Evolutionary conservation across 2,113 vertebrate genomes (phyloP).

Genomic region (Dryoscopus gambensis): DNA sequence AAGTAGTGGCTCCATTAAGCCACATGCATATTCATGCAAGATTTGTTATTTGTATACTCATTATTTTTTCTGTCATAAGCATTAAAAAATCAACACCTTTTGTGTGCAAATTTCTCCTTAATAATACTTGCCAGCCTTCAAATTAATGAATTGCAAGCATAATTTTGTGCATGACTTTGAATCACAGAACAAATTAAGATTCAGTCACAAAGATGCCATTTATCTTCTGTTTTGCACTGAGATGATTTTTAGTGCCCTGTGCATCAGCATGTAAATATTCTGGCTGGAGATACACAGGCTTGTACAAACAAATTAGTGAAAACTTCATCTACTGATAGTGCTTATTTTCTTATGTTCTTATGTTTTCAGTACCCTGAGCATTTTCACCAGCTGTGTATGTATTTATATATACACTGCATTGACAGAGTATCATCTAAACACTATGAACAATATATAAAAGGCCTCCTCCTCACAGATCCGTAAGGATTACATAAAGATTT

Average conservation of each 20-base stretch:
- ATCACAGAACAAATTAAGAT: slow-evolving; percentile 54
- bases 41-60: slow-evolving; percentile 41
- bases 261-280: not conserved
- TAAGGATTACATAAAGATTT: not conserved
- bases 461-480: not conserved
- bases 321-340: not conserved
- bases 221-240: slow-evolving; percentile 46
- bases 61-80: slow-evolving; percentile 55
- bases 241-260: not conserved
- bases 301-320: not conserved
- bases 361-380: not conserved
- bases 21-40: slow-evolving; percentile 60
- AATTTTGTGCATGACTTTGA: slow-evolving; percentile 56
- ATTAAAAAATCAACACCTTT: slow-evolving; percentile 68
- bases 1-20: slow-evolving; percentile 44
- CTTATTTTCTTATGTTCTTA: not conserved
- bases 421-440: not conserved
- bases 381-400: not conserved
- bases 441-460: not conserved
- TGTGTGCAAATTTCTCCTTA: slow-evolving; percentile 64
- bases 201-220: slow-evolving; percentile 53
- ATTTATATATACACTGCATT: not conserved
- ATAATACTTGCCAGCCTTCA: slow-evolving; percentile 55
- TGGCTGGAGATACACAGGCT: not conserved
- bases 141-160: slow-evolving; percentile 61